Conservation (phyloP, 1,140 invertebrate genomes). For the Zaprionus taronus region DNA sequence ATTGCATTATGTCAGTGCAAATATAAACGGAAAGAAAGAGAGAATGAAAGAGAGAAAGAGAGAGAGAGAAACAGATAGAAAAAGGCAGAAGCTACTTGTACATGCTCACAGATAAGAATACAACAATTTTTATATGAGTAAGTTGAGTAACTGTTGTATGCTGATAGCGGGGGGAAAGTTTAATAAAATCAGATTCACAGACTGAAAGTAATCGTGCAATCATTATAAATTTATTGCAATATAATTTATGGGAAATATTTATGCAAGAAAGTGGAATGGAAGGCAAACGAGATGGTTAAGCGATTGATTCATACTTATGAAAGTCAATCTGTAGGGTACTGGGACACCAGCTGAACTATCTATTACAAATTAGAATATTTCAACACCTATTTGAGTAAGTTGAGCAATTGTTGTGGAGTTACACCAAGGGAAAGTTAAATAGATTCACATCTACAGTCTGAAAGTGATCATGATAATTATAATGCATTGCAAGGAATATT, state of each 20-base stretch:
- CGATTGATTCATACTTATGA: background rate
- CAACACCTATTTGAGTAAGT: slow-evolving; percentile 24
- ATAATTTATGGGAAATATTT: slow-evolving; percentile 12
- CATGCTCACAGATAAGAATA: background rate
- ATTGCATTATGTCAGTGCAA: slow-evolving; percentile 52
- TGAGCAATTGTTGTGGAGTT: background rate
- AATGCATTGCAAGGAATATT: background rate
- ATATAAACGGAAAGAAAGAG: background rate
- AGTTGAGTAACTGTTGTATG: slow-evolving; percentile 2
- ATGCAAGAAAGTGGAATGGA: background rate
- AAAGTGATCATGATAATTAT: slow-evolving; percentile 4
- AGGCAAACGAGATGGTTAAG: background rate
- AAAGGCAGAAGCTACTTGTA: background rate
- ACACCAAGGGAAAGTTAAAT: slow-evolving; percentile 14
- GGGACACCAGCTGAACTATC: too few relatives aligned
- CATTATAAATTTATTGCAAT: background rate
- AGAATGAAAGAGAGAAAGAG: background rate
- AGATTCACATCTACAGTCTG: background rate
- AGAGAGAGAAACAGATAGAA: background rate
- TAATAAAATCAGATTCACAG: background rate
- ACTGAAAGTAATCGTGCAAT: slow-evolving; percentile 12
- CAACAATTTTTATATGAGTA: slow-evolving; percentile 16
- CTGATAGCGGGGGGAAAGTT: slow-evolving; percentile 17
- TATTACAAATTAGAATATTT: background rate
- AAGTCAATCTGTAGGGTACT: background rate